Conservation (phyloP, 2,888 invertebrate species). For the Catotricha subobsoleta region DNA sequence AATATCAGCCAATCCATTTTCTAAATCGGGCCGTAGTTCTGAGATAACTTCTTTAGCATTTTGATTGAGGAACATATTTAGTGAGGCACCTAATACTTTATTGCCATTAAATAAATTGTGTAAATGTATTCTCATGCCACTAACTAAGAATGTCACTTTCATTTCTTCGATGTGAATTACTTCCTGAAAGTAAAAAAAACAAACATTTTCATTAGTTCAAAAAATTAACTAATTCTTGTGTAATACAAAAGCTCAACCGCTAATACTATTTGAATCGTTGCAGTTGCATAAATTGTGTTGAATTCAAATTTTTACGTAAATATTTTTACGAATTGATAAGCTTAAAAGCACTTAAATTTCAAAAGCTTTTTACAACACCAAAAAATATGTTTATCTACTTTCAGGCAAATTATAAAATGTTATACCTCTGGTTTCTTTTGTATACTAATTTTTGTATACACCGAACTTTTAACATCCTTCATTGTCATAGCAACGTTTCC, state of each 20-base stretch:
- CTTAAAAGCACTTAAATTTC: not conserved
- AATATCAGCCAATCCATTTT: conserved; percentile 34
- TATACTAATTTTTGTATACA: conserved; percentile 33
- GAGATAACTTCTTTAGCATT: conserved; percentile 39
- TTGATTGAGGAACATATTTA: conserved; percentile 39
- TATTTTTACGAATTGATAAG: no score
- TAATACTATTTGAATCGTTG: no score
- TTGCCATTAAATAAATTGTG: conserved; percentile 44
- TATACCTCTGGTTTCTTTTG: conserved; percentile 26
- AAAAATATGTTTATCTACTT: not conserved
- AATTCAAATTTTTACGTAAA: no score
- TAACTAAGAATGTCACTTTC: conserved; percentile 36
- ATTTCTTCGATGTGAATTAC: conserved; percentile 34
- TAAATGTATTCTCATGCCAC: conserved; percentile 34
- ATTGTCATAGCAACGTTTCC: conserved; percentile 36
- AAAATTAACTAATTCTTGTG: no score
- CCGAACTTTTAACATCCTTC: conserved; percentile 34
- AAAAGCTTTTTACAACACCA: not conserved
- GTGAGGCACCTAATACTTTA: conserved; percentile 37
- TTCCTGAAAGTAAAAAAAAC: conserved; percentile 17
- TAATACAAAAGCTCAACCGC: no score
- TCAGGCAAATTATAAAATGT: no score
- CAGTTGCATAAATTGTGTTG: no score
- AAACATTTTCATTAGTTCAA: not conserved
- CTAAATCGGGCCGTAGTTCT: conserved; percentile 37